Evolutionary conservation across 2,888 invertebrate species (phyloP), one percentile per base, ranked within the genome.

Genomic region (Polia nebulosa): DNA sequence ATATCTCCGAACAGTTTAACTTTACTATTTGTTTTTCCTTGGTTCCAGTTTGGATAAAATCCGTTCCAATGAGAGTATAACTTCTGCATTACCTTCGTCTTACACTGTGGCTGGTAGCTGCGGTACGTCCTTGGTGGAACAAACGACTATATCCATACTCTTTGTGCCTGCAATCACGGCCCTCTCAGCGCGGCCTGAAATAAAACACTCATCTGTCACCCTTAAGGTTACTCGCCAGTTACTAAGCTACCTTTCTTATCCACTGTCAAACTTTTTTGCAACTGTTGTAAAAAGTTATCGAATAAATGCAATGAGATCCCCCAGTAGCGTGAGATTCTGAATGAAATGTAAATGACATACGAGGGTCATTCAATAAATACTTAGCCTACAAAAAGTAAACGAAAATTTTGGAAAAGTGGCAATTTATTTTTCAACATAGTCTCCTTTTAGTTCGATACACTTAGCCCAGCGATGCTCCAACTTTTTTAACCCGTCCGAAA

Each of bases 201-300:
- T 78, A 77, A 69, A 78, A 77, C 78, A 61, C 63, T 69, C 69
- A 61, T 78, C 63, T 41, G 77, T 51, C 73, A 36, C 25, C 44
- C 49, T 61, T 64, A 53, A 41, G 7, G 62, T 53, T 57, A 47
- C 29, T 3, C 45, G 51, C 22, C n/a, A 52, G 57, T 44, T 20
- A 25, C 22, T 41, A 39, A 45, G 13, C 13, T 27, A 49, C 11
- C 22, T 55, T 51, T 58, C n/a, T 49, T 61, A 15, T 44, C 15
- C 8, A 8, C 27, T 27, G 27, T 27, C 27, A n/a, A n/a, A 9
- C 11, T 34, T 34, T 7, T 25, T 7, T 17, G 47, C 15, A 7
- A 47, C 1, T 27, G 15, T 47, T n/a, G n/a, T n/a, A n/a, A n/a
- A n/a, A n/a, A n/a, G 15, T 5, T 17, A 7, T 15, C 2, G 1